Conservation (phyloP, 1,140 invertebrate genomes). For the Leguminivora glycinivorella region DNA sequence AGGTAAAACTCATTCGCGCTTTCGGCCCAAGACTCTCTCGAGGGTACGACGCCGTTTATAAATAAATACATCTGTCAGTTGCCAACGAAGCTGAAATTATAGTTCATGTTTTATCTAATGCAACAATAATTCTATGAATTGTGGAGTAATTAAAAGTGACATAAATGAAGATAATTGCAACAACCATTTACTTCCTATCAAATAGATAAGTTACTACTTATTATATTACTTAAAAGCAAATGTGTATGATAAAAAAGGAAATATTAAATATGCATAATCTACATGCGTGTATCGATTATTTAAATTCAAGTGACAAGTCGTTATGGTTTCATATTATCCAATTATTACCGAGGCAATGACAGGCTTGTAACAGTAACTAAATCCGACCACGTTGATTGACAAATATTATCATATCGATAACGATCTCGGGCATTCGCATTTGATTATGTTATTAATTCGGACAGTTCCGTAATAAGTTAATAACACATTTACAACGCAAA, state of each 20-base stretch:
- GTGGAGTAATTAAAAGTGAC: slow-evolving; percentile 36
- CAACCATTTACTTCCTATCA: background rate
- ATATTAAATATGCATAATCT: background rate
- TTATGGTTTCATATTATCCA: slow-evolving; percentile 24
- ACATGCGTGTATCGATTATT: slow-evolving; percentile 1
- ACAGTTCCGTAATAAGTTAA: slow-evolving; percentile 63
- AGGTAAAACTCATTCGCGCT: slow-evolving; percentile 76
- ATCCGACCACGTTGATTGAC: slow-evolving; percentile 31
- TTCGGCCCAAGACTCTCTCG: slow-evolving; percentile 73
- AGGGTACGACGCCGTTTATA: slow-evolving; percentile 72
- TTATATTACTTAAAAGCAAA: background rate
- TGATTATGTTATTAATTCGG: slow-evolving; percentile 57
- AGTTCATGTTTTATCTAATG: slow-evolving; percentile 43
- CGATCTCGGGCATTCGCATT: slow-evolving; percentile 58
- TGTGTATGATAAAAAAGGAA: background rate
- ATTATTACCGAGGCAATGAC: slow-evolving; percentile 27
- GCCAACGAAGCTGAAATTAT: slow-evolving; percentile 57
- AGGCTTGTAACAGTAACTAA: slow-evolving; percentile 15
- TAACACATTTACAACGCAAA: slow-evolving; percentile 54
- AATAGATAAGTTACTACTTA: background rate
- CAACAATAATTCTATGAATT: slow-evolving; percentile 33
- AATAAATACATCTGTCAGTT: slow-evolving; percentile 70
- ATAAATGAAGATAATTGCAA: background rate
- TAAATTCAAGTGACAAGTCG: slow-evolving; percentile 9
- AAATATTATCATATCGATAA: slow-evolving; percentile 61